These are phyloP conservation scores for Callimorpha dominula DNA, from an alignment of 2,888 invertebrate species.

Conservation along the genomic window DNA sequence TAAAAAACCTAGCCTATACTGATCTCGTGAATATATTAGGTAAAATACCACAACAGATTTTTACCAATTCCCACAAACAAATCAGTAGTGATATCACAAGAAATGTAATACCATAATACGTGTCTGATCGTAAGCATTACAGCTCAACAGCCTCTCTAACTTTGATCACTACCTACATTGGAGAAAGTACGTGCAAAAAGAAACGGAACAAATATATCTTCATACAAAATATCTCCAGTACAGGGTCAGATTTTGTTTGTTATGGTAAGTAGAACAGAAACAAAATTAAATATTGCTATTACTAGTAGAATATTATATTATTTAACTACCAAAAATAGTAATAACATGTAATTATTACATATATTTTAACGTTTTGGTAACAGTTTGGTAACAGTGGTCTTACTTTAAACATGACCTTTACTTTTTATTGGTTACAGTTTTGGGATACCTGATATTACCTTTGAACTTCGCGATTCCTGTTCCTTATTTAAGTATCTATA, in stretches of 20 bases:
- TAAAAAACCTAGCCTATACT: not conserved
- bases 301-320: too few species aligned
- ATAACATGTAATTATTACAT: too few species aligned
- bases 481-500: slow-evolving; percentile 74
- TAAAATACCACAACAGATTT: not conserved
- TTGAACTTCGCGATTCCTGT: slow-evolving; percentile 61
- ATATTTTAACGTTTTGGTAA: too few species aligned
- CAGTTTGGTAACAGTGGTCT: too few species aligned
- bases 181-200: slow-evolving; percentile 71
- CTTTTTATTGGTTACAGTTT: slow-evolving; percentile 22
- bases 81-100: not conserved
- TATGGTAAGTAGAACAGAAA: slow-evolving; percentile 46
- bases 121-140: slow-evolving; percentile 23
- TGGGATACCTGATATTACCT: slow-evolving; percentile 41
- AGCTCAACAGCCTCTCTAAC: slow-evolving; percentile 68
- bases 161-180: slow-evolving; percentile 80
- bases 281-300: not conserved
- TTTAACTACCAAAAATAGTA: too few species aligned
- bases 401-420: not conserved
- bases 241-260: slow-evolving; percentile 53
- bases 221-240: slow-evolving; percentile 55
- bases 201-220: slow-evolving; percentile 60
- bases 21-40: not conserved
- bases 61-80: not conserved
- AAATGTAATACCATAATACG: not conserved